phyloP scores from a whole-genome alignment of 2,888 invertebrate genomes.

The Metopia argyrocephala region DNA sequence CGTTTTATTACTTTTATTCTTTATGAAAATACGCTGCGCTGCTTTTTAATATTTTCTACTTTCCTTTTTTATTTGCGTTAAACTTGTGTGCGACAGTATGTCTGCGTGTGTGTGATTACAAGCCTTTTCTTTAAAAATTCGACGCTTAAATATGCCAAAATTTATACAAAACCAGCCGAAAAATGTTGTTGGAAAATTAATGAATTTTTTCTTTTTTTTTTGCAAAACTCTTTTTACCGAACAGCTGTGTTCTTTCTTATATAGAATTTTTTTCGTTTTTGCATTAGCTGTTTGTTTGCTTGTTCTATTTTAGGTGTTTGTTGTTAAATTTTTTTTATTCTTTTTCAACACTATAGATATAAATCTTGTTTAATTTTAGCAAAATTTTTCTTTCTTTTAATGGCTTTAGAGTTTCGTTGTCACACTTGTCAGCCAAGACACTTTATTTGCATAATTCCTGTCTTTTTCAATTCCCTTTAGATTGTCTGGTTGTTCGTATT shows the following conservation, averaged over 20 bases:
- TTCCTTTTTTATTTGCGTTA: too few species aligned
- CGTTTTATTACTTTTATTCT: background rate
- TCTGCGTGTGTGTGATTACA: background rate
- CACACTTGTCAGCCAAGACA: constrained; percentile 30
- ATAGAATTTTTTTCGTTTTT: background rate
- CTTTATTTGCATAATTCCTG: constrained; percentile 56
- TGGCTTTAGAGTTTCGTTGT: background rate
- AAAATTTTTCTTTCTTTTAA: background rate
- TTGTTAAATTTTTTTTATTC: background rate
- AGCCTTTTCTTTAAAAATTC: constrained; percentile 8
- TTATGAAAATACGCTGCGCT: too few species aligned
- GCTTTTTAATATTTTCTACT: too few species aligned
- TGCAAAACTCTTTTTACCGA: constrained; percentile 24
- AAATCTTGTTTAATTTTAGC: background rate
- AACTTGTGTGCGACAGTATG: too few species aligned
- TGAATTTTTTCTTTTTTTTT: constrained; percentile 15
- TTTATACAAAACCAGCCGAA: background rate
- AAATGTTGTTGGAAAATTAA: background rate
- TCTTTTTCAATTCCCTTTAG: background rate
- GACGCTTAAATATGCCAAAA: too few species aligned
- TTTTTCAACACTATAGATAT: background rate
- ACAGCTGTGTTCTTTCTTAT: constrained; percentile 47
- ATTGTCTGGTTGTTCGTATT: background rate
- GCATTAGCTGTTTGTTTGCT: constrained; percentile 3
- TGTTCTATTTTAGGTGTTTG: background rate